These are phyloP conservation scores for Myiotriccus ornatus DNA, from an alignment of 2,797 vertebrate genomes.

Conservation along the genomic window DNA sequence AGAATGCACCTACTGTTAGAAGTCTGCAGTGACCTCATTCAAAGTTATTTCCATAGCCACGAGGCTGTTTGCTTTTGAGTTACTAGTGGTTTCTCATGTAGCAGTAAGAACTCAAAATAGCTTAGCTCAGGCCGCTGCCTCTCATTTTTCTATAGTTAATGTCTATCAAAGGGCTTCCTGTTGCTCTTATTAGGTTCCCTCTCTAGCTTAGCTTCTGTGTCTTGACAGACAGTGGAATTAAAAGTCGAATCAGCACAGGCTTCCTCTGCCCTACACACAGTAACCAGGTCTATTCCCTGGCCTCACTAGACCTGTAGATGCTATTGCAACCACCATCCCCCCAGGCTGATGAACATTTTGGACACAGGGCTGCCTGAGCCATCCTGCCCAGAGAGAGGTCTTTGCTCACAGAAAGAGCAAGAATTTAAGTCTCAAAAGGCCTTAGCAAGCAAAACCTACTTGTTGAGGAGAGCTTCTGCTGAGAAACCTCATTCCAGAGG, in stretches of 20 bases:
- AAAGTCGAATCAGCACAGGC: neutral
- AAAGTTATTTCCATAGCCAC: constrained; percentile 39
- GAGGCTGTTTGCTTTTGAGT: constrained; percentile 60
- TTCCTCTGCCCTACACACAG: neutral
- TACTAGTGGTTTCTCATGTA: constrained; percentile 30
- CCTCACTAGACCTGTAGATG: neutral
- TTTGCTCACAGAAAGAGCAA: neutral
- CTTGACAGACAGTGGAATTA: neutral
- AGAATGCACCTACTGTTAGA: constrained; percentile 53
- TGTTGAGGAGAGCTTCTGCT: neutral
- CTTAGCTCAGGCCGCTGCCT: neutral
- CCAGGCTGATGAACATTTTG: rapidly evolving
- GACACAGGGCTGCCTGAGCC: neutral
- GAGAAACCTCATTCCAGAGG: neutral
- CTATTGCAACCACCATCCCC: neutral
- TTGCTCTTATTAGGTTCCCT: neutral
- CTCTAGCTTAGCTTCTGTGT: neutral
- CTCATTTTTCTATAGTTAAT: neutral
- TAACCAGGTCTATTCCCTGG: neutral
- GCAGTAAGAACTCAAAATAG: constrained; percentile 32
- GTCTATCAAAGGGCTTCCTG: neutral
- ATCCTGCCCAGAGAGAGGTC: neutral
- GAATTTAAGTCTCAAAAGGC: neutral
- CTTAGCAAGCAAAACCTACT: neutral
- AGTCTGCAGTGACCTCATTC: constrained; percentile 39